A percentile compares a stretch with the other conserved stretches of the same genome.
Evolutionary conservation across 1,140 invertebrate species (phyloP).

Genomic region (Ceratoteleas bidentatus): DNA sequence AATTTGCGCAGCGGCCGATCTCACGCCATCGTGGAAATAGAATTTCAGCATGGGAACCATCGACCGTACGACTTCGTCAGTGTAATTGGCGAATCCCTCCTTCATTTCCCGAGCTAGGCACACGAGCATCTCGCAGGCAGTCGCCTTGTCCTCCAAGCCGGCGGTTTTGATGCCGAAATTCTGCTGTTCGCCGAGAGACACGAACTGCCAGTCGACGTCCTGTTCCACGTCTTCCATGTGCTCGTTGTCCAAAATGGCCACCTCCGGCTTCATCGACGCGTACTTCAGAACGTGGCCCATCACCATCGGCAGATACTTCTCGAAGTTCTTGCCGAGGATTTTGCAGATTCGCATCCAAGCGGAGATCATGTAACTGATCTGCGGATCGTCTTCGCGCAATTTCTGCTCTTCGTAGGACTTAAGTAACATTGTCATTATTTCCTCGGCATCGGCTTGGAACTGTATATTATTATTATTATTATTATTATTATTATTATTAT

Average conservation of each 20-base stretch:
- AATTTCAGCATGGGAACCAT: slow-evolving; percentile 99
- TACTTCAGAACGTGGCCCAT: slow-evolving; percentile 98
- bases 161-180: slow-evolving; percentile 96
- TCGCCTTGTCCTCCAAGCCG: slow-evolving; percentile 98
- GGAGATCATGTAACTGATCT: slow-evolving; percentile 98
- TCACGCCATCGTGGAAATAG: slow-evolving; percentile 98
- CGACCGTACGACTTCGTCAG: slow-evolving; percentile 95
- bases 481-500: too few species aligned
- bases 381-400: slow-evolving; percentile 96
- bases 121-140: slow-evolving; percentile 99
- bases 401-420: slow-evolving; percentile 93
- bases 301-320: slow-evolving; percentile 97
- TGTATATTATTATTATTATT: too few species aligned
- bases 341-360: slow-evolving; percentile 99
- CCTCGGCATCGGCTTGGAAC: slow-evolving; percentile 96
- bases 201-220: slow-evolving; percentile 98
- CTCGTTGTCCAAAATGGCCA: slow-evolving; percentile 97
- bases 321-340: slow-evolving; percentile 97
- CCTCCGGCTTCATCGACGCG: slow-evolving; percentile 97
- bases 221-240: slow-evolving; percentile 90
- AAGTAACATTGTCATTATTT: slow-evolving; percentile 97
- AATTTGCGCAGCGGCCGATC: slow-evolving; percentile 95
- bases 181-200: slow-evolving; percentile 97
- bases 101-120: slow-evolving; percentile 99
- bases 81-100: slow-evolving; percentile 96